Base-by-base conservation (phyloP, 2,113 vertebrate genomes). In the Leucopsar rothschildi region DNA sequence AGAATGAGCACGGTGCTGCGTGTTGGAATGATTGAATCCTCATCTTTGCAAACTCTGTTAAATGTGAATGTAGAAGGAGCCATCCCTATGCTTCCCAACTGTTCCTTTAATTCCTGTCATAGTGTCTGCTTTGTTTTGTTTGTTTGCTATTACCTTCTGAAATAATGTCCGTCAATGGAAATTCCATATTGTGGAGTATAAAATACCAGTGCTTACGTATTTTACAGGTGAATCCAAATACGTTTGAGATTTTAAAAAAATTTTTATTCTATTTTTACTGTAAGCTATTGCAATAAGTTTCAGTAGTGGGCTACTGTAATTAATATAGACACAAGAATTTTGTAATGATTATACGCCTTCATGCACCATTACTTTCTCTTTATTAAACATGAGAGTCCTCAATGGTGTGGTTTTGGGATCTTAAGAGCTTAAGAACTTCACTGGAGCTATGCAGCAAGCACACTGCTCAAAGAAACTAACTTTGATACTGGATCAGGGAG, bases 361-460 rank as follows among this genome's bases (percentile, higher is more conserved):
- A 7, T 85, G 31, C n/a, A 56, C 5, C 33, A 23, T 69, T 86
- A 65, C 23, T 47, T 70, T 91, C 16, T 81, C 25, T 61, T 89
- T 86, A 44, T 55, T 82, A 52, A 79, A 68, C 20, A 20, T 18
- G 10, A 72, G 49, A 82, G 29, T 76, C 22, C 29, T 79, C 55
- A 60, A 28, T 31, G 27, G 40, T 59, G 33, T 9, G 22, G 69
- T 71, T 77, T 33, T 11, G 3, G 25, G 22, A 37, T 15, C 16
- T 45, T 53, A 29, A 53, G 12, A 47, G 6, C 24, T 45, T 55
- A 37, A 64, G 10, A 56, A 9, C 23, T 79, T 88, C 37, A 28
- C 15, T 33, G 29, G 63, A 88, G 10, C 23, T 9, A 17, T 0
- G 1, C 50, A 77, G 37, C 0, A 0, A 56, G 37, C 20, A n/a